Conservation (phyloP, 1,140 invertebrate species). For the Helicoverpa armigera region DNA sequence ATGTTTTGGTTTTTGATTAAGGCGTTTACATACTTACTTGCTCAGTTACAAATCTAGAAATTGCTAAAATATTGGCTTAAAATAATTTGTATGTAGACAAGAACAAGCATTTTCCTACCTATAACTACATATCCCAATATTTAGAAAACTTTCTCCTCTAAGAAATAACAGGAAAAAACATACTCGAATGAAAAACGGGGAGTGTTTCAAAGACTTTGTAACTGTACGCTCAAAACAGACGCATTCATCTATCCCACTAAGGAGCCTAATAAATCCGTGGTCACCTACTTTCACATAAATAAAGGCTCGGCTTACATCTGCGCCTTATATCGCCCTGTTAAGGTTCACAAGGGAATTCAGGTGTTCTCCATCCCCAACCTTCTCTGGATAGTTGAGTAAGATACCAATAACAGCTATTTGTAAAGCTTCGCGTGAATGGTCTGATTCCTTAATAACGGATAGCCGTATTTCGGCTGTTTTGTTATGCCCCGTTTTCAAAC, state of each 20-base stretch:
- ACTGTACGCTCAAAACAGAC: conserved; percentile 61
- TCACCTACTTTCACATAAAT: conserved; percentile 75
- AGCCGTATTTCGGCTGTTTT: conserved; percentile 49
- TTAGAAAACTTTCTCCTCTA: not conserved
- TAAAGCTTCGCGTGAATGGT: conserved; percentile 53
- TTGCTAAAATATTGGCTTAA: too few relatives aligned
- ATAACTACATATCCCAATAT: not conserved
- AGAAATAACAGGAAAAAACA: conserved; percentile 58
- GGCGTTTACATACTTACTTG: too few relatives aligned
- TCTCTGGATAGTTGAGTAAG: conserved; percentile 58
- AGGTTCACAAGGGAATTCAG: conserved; percentile 64
- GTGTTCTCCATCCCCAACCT: conserved; percentile 56
- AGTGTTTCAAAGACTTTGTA: conserved; percentile 34
- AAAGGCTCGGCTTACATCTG: conserved; percentile 63
- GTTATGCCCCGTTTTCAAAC: conserved; percentile 40
- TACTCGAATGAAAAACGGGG: conserved; percentile 59
- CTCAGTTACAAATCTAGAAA: too few relatives aligned
- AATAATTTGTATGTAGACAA: not conserved
- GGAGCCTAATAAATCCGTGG: conserved; percentile 80
- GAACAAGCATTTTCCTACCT: not conserved
- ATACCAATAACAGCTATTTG: conserved; percentile 62
- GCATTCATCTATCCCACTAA: conserved; percentile 69
- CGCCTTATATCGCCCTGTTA: conserved; percentile 66
- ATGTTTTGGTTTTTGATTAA: too few relatives aligned
- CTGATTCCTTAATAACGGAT: conserved; percentile 62